phyloP scores from a whole-genome alignment of 2,797 vertebrate genomes.

The Garrulus glandarius region DNA sequence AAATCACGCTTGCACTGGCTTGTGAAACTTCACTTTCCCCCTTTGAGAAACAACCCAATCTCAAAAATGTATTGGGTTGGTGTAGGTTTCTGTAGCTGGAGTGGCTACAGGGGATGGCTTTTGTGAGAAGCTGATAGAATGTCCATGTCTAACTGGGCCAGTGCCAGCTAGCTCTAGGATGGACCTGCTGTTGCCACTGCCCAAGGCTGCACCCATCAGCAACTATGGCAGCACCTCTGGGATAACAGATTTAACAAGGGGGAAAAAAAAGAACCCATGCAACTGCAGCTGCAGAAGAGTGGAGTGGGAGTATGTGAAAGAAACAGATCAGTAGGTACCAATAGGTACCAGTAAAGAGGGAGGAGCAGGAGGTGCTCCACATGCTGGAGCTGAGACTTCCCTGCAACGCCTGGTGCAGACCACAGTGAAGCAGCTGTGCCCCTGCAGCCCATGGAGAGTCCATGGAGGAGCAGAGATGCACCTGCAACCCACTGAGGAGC shows the following conservation, averaged over 20 bases:
- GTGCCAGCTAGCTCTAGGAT: background rate
- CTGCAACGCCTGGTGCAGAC: background rate
- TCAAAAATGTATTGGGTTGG: background rate
- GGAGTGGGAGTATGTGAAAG: background rate
- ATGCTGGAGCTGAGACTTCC: background rate
- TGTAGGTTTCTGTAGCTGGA: background rate
- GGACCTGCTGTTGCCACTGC: background rate
- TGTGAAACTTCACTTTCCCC: background rate
- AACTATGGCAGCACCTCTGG: background rate
- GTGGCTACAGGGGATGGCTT: background rate
- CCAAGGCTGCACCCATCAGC: background rate
- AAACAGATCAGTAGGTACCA: background rate
- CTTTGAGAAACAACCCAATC: background rate
- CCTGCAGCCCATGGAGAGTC: background rate
- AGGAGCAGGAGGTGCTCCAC: background rate
- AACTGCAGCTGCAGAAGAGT: background rate
- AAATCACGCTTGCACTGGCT: background rate
- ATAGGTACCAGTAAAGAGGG: too few species aligned
- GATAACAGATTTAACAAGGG: background rate
- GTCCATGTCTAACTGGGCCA: background rate
- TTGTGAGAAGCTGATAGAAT: background rate
- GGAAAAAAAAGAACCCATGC: rapidly evolving
- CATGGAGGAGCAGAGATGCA: background rate
- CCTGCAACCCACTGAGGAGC: rapidly evolving
- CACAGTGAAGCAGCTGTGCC: background rate